A percentile compares a stretch with the other conserved stretches of the same genome.
These are phyloP conservation scores for Myxocyprinus asiaticus DNA, from an alignment of 2,113 vertebrate genomes.

Conservation along the genomic window DNA sequence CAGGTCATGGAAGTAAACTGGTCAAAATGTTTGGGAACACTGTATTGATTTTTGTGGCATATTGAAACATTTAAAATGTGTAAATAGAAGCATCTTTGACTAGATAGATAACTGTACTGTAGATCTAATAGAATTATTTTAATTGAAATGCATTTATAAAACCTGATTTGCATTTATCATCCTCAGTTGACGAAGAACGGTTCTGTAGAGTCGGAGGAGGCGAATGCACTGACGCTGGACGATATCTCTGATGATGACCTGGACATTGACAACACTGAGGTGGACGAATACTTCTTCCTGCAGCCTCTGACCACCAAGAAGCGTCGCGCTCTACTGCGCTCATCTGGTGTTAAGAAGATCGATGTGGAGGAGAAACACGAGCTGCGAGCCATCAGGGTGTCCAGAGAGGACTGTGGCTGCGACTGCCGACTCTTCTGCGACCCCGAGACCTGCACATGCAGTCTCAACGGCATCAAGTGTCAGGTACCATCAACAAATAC, in stretches of 20 bases:
- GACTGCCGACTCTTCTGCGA: slow-evolving; percentile 96
- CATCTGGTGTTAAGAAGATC: slow-evolving; percentile 96
- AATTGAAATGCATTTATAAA: neutral
- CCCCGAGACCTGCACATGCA: slow-evolving; percentile 96
- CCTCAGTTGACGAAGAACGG: slow-evolving; percentile 94
- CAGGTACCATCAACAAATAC: slow-evolving; percentile 77
- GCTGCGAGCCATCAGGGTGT: slow-evolving; percentile 91
- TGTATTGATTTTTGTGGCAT: too few relatives aligned
- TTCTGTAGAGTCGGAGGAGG: slow-evolving; percentile 93
- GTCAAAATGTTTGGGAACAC: too few relatives aligned
- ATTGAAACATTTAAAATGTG: too few relatives aligned
- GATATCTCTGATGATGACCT: slow-evolving; percentile 98
- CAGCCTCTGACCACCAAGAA: slow-evolving; percentile 97
- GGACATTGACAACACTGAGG: slow-evolving; percentile 97
- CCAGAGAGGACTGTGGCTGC: slow-evolving; percentile 95
- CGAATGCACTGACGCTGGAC: slow-evolving; percentile 88
- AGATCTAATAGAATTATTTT: too few relatives aligned
- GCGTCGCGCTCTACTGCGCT: slow-evolving; percentile 86
- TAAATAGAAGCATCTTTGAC: too few relatives aligned
- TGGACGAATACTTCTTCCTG: slow-evolving; percentile 97
- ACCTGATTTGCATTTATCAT: neutral
- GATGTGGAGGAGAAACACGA: slow-evolving; percentile 97
- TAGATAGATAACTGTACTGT: too few relatives aligned
- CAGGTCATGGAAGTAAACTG: too few relatives aligned
- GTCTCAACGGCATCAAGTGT: slow-evolving; percentile 96